A percentile compares a stretch with the other conserved stretches of the same genome.
Evolutionary conservation across 2,888 invertebrate genomes (phyloP).

Genomic region (Melieria omissa): DNA sequence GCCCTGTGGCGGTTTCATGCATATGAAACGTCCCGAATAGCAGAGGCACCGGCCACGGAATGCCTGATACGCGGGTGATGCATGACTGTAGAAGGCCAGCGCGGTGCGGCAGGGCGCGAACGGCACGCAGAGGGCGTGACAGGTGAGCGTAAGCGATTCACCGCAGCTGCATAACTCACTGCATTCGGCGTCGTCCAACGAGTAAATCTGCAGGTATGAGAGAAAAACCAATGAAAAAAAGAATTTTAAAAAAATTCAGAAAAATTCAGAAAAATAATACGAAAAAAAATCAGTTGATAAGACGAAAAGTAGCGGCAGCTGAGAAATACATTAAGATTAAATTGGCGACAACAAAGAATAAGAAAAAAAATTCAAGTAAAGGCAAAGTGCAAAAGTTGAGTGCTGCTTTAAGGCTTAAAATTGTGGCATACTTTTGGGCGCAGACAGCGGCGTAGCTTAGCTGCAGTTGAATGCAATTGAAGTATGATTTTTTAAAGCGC

Average conservation of each 20-base stretch:
- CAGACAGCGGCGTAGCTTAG: no score
- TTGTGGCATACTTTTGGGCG: no score
- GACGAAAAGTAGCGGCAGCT: no score
- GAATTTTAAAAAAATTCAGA: conserved; percentile 27
- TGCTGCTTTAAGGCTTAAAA: no score
- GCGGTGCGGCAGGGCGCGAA: conserved; percentile 88
- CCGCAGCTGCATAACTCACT: conserved; percentile 91
- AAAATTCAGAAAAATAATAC: conserved; percentile 13
- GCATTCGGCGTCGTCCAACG: conserved; percentile 85
- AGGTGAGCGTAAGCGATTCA: conserved; percentile 79
- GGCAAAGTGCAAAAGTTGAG: no score
- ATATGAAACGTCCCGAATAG: conserved; percentile 91
- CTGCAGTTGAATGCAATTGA: no score
- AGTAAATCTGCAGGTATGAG: conserved; percentile 59
- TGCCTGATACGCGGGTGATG: conserved; percentile 90
- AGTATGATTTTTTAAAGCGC: no score
- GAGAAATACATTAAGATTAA: no score
- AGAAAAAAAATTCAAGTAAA: no score
- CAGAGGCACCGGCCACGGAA: conserved; percentile 89
- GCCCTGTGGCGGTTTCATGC: conserved; percentile 85
- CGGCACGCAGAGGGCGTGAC: conserved; percentile 90
- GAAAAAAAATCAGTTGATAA: no score
- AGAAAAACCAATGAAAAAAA: not conserved
- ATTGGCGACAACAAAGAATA: no score
- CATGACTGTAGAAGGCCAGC: conserved; percentile 90